Evolutionary conservation across 2,888 invertebrate species (phyloP).

Genomic region (Cremastinae sp.): DNA sequence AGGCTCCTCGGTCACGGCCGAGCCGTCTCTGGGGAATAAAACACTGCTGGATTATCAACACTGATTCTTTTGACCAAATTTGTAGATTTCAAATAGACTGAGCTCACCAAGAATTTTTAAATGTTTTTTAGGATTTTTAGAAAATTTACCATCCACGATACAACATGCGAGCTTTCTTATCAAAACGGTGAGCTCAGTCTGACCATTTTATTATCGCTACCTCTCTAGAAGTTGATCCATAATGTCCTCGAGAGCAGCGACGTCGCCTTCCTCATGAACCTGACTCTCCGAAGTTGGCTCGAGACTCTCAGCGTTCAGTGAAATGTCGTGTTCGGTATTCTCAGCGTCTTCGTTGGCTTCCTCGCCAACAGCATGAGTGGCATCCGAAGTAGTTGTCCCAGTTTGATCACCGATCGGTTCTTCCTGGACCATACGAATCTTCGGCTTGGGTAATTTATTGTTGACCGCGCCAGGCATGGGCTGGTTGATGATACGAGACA

Average conservation of each 20-base stretch:
- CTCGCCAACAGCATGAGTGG: slow-evolving; percentile 83
- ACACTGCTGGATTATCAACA: slow-evolving; percentile 79
- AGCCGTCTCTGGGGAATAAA: slow-evolving; percentile 78
- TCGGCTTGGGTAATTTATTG: slow-evolving; percentile 80
- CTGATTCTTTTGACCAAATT: slow-evolving; percentile 65
- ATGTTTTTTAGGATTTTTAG: not conserved
- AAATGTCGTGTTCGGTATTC: slow-evolving; percentile 84
- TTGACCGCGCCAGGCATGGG: slow-evolving; percentile 81
- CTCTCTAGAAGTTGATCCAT: slow-evolving; percentile 86
- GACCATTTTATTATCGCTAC: slow-evolving; percentile 67
- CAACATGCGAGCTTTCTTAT: not conserved
- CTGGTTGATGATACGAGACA: slow-evolving; percentile 89
- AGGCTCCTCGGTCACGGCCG: slow-evolving; percentile 77
- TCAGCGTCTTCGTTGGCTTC: slow-evolving; percentile 84
- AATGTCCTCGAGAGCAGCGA: slow-evolving; percentile 84
- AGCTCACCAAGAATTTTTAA: not conserved
- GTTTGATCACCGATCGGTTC: slow-evolving; percentile 80
- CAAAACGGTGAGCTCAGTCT: not conserved
- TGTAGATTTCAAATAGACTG: slow-evolving; percentile 63
- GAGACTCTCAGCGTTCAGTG: slow-evolving; percentile 83
- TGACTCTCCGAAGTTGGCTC: slow-evolving; percentile 82
- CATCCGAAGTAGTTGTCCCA: slow-evolving; percentile 83
- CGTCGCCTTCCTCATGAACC: slow-evolving; percentile 81
- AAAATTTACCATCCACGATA: not conserved
- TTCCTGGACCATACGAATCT: slow-evolving; percentile 77